Base-by-base conservation (phyloP, 2,888 invertebrate genomes). In the Caenorhabditis sp. region DNA sequence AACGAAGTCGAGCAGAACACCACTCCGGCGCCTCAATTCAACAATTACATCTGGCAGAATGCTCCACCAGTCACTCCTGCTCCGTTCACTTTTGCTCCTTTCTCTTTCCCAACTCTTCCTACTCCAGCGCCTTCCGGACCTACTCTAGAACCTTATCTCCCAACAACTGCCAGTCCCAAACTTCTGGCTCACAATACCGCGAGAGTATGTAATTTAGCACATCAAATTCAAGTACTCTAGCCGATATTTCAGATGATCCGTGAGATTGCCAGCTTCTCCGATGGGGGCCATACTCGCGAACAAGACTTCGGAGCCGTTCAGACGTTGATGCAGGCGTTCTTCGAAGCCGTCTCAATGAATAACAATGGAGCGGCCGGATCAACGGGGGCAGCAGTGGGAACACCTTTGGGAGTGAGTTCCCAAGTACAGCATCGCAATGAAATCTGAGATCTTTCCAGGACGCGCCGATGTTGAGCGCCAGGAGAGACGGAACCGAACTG, bases 401-500 rank as follows among this genome's bases (percentile, higher is more conserved):
- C 53, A 30, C 61, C 70, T 7, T n/a, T 72, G 2, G 56, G 56
- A 17, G 56, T 50, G 30, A n/a, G n/a, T n/a, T n/a, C n/a, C n/a
- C n/a, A n/a, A n/a, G n/a, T n/a, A n/a, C n/a, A n/a, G n/a, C n/a
- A n/a, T n/a, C n/a, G n/a, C n/a, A n/a, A n/a, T n/a, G n/a, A n/a
- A n/a, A n/a, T n/a, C n/a, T n/a, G n/a, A n/a, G n/a, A n/a, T n/a
- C n/a, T 41, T 65, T 46, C 7, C 15, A 65, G 59, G 70, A 71
- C 32, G 53, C 80, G 13, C 75, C 78, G 46, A 82, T 83, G 9
- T 52, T 86, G 37, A 75, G 73, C 6, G 75, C 77, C 2, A 73
- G 66, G 20, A 58, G 76, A 55, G 88, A 88, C 68, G 86, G 87
- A 11, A 88, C 86, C 7, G 88, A 88, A 59, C 59, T 83, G 2